These are phyloP conservation scores for Rhynchonycteris naso DNA, from an alignment of 2,797 vertebrate species.

Conservation along the genomic window DNA sequence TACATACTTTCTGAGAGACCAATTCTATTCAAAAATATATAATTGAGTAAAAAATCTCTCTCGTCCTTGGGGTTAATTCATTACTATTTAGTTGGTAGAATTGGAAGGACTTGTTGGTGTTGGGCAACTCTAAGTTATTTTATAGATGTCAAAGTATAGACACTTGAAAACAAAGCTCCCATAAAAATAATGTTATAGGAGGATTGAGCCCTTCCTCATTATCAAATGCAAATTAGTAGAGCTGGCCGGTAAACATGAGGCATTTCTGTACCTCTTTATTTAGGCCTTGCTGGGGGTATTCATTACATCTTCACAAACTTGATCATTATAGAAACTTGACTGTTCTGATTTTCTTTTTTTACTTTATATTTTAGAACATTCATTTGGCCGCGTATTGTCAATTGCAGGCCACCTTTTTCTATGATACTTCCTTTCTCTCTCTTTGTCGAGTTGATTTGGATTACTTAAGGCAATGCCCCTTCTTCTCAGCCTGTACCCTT, in stretches of 20 bases:
- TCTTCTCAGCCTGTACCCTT: constrained; percentile 15
- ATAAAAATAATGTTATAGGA: background rate
- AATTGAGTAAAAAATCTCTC: constrained; percentile 24
- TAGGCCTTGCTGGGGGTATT: background rate
- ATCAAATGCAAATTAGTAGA: constrained; percentile 8
- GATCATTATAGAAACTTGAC: background rate
- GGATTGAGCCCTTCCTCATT: background rate
- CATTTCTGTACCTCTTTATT: background rate
- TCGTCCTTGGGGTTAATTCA: background rate
- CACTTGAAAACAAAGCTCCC: background rate
- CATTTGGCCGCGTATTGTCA: background rate
- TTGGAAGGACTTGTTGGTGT: background rate
- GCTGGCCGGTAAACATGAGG: background rate
- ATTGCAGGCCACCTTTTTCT: background rate
- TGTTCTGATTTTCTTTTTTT: background rate
- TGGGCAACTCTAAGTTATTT: background rate
- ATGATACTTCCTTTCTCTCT: background rate
- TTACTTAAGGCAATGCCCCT: background rate
- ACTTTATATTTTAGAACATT: constrained; percentile 11
- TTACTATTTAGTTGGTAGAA: constrained; percentile 17
- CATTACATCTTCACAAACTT: constrained; percentile 25
- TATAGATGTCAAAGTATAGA: constrained; percentile 24
- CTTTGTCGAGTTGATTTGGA: constrained; percentile 36
- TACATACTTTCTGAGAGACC: constrained; percentile 33
- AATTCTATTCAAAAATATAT: background rate